A percentile compares a stretch with the other conserved stretches of the same genome.
phyloP scores from a whole-genome alignment of 1,140 invertebrate genomes.

The Bombus waltoni region DNA sequence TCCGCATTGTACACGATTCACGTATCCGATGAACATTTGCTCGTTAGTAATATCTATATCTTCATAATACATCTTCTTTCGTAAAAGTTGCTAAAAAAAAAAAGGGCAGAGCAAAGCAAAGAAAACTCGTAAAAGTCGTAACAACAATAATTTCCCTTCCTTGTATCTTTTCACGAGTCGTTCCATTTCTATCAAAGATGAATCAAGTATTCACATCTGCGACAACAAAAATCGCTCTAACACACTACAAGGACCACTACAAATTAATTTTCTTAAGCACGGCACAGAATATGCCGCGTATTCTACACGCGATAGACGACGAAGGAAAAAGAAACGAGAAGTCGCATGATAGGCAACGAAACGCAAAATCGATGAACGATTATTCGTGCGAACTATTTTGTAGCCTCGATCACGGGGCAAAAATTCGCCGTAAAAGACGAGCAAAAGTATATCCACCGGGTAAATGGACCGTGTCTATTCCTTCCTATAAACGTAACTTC shows the following conservation, averaged over 20 bases:
- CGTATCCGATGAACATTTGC: constrained; percentile 23
- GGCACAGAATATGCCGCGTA: background rate
- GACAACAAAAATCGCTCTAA: background rate
- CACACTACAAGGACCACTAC: too few species aligned
- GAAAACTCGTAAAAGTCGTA: background rate
- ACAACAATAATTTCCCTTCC: background rate
- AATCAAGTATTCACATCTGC: background rate
- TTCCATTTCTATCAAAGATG: background rate
- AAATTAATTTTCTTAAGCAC: background rate
- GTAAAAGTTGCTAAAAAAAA: too few species aligned
- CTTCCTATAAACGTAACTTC: constrained; percentile 66
- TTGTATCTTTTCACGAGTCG: background rate
- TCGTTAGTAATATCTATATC: background rate
- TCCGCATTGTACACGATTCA: constrained; percentile 36
- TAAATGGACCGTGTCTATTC: constrained; percentile 61
- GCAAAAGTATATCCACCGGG: constrained; percentile 46
- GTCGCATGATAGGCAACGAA: background rate
- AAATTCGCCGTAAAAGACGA: constrained; percentile 26
- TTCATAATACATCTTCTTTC: too few species aligned
- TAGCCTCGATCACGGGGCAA: constrained; percentile 2
- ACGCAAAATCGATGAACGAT: constrained; percentile 11
- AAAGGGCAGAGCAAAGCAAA: background rate
- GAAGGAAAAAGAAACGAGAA: background rate
- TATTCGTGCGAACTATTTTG: background rate
- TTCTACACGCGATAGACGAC: background rate